phyloP scores from a whole-genome alignment of 2,888 invertebrate species.

The Choreutis nemorana region DNA sequence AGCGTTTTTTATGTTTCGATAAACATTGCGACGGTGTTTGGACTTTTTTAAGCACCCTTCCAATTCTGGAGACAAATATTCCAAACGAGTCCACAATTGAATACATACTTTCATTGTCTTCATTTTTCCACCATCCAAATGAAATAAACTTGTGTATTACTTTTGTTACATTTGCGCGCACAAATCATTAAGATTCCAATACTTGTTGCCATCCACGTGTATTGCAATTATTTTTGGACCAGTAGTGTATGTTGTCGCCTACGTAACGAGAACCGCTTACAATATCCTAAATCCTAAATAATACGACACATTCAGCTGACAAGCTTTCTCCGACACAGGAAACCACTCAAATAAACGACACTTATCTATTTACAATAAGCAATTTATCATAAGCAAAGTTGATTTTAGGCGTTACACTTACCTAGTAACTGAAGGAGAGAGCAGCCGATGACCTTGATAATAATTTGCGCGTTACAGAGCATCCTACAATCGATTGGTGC shows the following conservation, averaged over 20 bases:
- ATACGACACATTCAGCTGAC: conserved; percentile 18
- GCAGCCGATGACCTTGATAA: conserved; percentile 56
- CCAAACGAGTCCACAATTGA: too few relatives aligned
- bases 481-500: conserved; percentile 41
- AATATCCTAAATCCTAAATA: conserved; percentile 36
- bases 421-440: conserved; percentile 56
- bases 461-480: conserved; percentile 40
- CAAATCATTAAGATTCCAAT: too few relatives aligned
- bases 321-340: conserved; percentile 56
- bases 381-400: conserved; percentile 55
- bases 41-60: neutral
- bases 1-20: too few relatives aligned
- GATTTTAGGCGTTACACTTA: conserved; percentile 61
- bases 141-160: too few relatives aligned
- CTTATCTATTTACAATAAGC: conserved; percentile 59
- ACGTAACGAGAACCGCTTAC: neutral
- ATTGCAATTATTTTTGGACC: neutral
- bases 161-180: too few relatives aligned
- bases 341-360: conserved; percentile 52
- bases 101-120: too few relatives aligned
- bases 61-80: neutral
- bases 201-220: too few relatives aligned
- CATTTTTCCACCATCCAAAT: too few relatives aligned
- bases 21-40: too few relatives aligned
- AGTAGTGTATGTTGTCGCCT: neutral